Conservation (phyloP, 30 jellyfish, hydroid and myxozoan species). For the Turritopsis rubra region DNA sequence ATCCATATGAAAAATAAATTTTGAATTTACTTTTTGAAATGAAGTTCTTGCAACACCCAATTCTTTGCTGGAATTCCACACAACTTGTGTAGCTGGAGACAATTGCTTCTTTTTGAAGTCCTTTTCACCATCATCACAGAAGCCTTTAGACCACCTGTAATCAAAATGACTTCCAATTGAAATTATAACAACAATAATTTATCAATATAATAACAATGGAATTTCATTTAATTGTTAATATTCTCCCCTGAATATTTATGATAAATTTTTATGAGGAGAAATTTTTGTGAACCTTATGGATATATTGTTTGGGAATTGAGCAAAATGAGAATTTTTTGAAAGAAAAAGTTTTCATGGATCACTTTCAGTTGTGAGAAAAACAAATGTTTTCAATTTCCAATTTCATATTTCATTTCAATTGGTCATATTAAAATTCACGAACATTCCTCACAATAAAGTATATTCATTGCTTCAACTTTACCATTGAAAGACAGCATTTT, state of each 20-base stretch:
- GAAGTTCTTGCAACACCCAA: constrained; percentile 53
- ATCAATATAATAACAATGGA: neutral
- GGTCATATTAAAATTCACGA: no score
- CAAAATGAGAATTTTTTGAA: no score
- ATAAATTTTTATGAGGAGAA: no score
- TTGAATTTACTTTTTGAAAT: constrained; percentile 2
- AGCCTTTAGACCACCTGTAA: constrained; percentile 52
- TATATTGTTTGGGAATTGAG: no score
- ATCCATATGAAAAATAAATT: neutral
- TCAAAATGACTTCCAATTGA: neutral
- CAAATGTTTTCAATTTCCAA: no score
- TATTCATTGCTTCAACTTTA: neutral
- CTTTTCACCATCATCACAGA: constrained; percentile 25
- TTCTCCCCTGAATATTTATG: no score
- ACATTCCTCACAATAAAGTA: neutral
- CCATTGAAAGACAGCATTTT: constrained; percentile 81
- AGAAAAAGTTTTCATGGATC: no score
- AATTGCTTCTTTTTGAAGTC: constrained; percentile 28
- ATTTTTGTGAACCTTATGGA: no score
- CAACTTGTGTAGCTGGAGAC: constrained; percentile 53
- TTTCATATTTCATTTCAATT: no score
- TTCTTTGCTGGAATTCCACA: constrained; percentile 39
- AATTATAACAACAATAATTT: neutral
- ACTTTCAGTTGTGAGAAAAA: no score
- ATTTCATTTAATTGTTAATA: no score